These are phyloP conservation scores for Danionella cerebrum DNA, from an alignment of 2,113 vertebrate species.

Conservation along the genomic window DNA sequence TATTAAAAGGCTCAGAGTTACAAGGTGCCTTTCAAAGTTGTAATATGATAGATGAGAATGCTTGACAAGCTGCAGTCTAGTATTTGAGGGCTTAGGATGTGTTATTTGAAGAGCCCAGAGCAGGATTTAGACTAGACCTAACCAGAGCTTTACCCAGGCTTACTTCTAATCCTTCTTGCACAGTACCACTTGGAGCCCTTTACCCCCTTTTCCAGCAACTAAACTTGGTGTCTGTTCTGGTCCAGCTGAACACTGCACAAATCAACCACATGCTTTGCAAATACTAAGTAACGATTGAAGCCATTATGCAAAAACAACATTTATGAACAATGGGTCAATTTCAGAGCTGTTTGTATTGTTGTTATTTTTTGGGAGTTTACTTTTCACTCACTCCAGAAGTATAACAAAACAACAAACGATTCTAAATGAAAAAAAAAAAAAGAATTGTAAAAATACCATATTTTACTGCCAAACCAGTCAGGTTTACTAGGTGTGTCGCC, in stretches of 20 bases:
- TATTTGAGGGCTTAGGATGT: slow-evolving; percentile 14
- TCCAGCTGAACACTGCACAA: not conserved
- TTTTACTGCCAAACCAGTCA: too few relatives aligned
- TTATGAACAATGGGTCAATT: too few relatives aligned
- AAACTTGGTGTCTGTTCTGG: not conserved
- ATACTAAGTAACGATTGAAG: too few relatives aligned
- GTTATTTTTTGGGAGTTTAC: too few relatives aligned
- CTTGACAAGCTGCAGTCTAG: slow-evolving; percentile 18
- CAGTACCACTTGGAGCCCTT: slow-evolving; percentile 18
- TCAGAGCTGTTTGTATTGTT: too few relatives aligned
- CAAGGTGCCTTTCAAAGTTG: slow-evolving; percentile 29
- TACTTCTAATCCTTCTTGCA: slow-evolving; percentile 24
- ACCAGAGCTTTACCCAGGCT: slow-evolving; percentile 29
- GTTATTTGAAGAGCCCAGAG: slow-evolving; percentile 27
- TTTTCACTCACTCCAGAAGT: too few relatives aligned
- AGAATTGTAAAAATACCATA: too few relatives aligned
- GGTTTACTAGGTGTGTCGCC: too few relatives aligned
- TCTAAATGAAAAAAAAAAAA: too few relatives aligned
- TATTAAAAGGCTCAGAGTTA: slow-evolving; percentile 24
- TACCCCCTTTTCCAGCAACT: slow-evolving; percentile 4
- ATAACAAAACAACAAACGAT: too few relatives aligned
- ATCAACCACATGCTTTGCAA: not conserved
- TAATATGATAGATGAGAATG: slow-evolving; percentile 26
- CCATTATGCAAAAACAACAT: too few relatives aligned
- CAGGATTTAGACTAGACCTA: slow-evolving; percentile 26